These are phyloP conservation scores for Cacoxenus indagator DNA, from an alignment of 2,888 invertebrate genomes.

Conservation along the genomic window DNA sequence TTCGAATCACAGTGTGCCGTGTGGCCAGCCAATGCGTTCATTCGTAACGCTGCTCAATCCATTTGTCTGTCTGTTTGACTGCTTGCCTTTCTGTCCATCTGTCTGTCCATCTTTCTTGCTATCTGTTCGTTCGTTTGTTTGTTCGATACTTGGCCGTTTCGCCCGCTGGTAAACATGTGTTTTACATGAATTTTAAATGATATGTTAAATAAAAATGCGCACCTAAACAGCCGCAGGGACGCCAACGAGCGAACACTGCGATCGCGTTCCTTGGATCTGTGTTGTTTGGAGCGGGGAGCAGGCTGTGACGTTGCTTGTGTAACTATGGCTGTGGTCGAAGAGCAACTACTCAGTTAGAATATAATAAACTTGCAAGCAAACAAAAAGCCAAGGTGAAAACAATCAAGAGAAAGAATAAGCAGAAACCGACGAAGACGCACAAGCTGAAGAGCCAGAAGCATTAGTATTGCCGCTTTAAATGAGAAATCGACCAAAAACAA, in stretches of 20 bases:
- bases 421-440: neutral
- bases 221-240: constrained; percentile 59
- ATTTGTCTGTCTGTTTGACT: constrained; percentile 12
- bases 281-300: neutral
- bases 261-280: no score
- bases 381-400: neutral
- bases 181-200: constrained; percentile 69
- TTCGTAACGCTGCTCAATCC: neutral
- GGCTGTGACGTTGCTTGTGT: neutral
- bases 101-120: neutral
- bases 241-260: no score
- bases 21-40: no score
- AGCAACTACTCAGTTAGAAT: neutral
- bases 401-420: neutral
- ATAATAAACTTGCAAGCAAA: neutral
- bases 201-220: constrained; percentile 67
- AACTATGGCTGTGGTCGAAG: neutral
- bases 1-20: neutral
- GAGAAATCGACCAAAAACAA: no score
- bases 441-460: no score
- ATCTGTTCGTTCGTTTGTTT: neutral
- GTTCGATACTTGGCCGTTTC: neutral
- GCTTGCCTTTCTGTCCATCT: no score
- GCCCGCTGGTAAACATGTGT: constrained; percentile 53
- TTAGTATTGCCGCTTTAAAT: no score